phyloP scores from a whole-genome alignment of 2,113 vertebrate species.

The Hyaena hyaena region DNA sequence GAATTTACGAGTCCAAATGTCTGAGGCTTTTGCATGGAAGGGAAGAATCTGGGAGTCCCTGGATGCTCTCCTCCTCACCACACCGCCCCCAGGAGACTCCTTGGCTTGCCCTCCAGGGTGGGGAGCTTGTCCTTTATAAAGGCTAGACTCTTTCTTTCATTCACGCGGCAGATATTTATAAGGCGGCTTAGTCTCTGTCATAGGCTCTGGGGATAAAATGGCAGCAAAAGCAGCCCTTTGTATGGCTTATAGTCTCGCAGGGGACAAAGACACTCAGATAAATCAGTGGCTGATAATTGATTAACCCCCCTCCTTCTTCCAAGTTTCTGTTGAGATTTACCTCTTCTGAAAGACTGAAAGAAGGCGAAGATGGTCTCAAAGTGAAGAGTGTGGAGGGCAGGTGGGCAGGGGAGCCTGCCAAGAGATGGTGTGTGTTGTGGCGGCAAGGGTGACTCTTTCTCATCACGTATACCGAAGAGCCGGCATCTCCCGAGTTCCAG shows the following conservation, averaged over 20 bases:
- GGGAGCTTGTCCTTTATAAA: not conserved
- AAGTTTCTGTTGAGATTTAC: constrained; percentile 14
- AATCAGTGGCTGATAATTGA: not conserved
- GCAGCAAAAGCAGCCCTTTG: not conserved
- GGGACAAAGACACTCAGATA: not conserved
- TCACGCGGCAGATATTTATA: not conserved
- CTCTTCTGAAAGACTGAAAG: not conserved
- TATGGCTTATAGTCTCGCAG: not conserved
- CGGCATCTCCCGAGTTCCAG: not conserved
- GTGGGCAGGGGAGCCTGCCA: not conserved
- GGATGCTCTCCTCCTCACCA: not conserved
- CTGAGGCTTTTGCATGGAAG: constrained; percentile 50
- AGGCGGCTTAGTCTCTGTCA: not conserved
- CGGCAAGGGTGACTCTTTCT: not conserved
- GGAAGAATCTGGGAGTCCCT: constrained; percentile 42
- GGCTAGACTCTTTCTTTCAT: not conserved
- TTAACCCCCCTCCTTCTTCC: not conserved
- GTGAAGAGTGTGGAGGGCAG: not conserved
- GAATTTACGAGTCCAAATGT: constrained; percentile 63
- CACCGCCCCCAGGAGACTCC: not conserved
- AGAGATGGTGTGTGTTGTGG: not conserved
- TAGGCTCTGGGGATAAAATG: not conserved
- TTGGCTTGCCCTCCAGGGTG: not conserved
- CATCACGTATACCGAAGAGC: not conserved
- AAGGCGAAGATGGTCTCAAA: not conserved